Evolutionary conservation across 2,113 vertebrate genomes (phyloP).

Genomic region (Pungitius pungitius): DNA sequence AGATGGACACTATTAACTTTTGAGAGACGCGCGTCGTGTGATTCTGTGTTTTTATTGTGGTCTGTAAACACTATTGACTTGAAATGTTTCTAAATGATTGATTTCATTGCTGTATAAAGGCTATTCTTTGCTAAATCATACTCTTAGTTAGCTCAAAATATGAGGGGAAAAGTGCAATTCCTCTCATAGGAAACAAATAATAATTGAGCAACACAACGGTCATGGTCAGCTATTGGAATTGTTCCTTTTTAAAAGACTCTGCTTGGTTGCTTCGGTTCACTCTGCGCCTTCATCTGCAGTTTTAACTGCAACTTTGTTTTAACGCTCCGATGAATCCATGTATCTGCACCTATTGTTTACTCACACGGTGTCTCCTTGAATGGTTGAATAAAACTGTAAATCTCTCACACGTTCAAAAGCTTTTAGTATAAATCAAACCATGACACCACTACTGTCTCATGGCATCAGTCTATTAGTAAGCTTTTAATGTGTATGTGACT

Average conservation of each 20-base stretch:
- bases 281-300: not conserved
- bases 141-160: no score
- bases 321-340: not conserved
- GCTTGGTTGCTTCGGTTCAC: not conserved
- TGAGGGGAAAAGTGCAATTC: constrained; percentile 3
- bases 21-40: constrained; percentile 20
- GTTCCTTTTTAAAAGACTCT: not conserved
- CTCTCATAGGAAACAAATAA: not conserved
- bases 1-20: constrained; percentile 8
- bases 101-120: not conserved
- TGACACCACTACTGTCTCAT: no score
- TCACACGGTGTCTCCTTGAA: no score
- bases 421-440: no score
- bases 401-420: no score
- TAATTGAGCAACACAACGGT: not conserved
- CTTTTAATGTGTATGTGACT: no score
- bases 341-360: not conserved
- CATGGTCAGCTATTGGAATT: not conserved
- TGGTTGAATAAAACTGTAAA: no score
- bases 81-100: constrained; percentile 19
- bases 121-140: constrained; percentile 20
- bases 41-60: constrained; percentile 40
- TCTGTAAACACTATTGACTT: constrained; percentile 26
- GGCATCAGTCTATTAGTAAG: no score
- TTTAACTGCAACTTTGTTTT: not conserved